These are phyloP conservation scores for Pampusana beccarii DNA, from an alignment of 2,113 vertebrate species.

Conservation along the genomic window DNA sequence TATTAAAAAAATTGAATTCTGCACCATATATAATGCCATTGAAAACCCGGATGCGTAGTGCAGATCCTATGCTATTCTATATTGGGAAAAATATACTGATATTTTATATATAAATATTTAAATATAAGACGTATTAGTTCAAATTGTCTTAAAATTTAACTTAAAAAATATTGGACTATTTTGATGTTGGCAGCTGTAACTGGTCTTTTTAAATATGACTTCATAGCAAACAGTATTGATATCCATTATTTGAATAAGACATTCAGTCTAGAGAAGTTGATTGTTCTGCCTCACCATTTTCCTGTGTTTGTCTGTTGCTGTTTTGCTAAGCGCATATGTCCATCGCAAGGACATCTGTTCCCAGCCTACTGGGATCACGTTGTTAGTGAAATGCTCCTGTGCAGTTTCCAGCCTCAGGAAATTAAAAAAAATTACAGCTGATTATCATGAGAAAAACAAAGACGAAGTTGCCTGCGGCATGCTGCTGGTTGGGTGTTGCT, in stretches of 20 bases:
- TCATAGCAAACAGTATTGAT: background rate
- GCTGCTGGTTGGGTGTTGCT: background rate
- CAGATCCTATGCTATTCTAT: background rate
- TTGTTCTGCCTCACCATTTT: background rate
- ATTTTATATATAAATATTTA: no score
- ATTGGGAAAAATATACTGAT: background rate
- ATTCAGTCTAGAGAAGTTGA: background rate
- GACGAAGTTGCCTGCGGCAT: background rate
- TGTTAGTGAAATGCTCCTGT: background rate
- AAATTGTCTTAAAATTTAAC: background rate
- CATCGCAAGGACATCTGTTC: background rate
- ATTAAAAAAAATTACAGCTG: conserved; percentile 46
- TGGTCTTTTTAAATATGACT: conserved; percentile 15
- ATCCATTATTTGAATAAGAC: background rate
- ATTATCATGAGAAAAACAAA: conserved; percentile 31
- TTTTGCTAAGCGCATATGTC: background rate
- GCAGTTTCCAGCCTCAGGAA: conserved; percentile 40
- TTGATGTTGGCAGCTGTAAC: background rate
- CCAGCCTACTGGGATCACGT: background rate
- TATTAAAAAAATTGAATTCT: background rate
- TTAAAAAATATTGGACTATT: conserved; percentile 1
- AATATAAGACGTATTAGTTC: background rate
- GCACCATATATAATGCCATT: background rate
- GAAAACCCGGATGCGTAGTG: background rate
- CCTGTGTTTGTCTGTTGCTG: background rate